A percentile compares a stretch with the other conserved stretches of the same genome.
These are phyloP conservation scores for Ypsolopha scabrella DNA, from an alignment of 2,888 invertebrate genomes.

Conservation along the genomic window DNA sequence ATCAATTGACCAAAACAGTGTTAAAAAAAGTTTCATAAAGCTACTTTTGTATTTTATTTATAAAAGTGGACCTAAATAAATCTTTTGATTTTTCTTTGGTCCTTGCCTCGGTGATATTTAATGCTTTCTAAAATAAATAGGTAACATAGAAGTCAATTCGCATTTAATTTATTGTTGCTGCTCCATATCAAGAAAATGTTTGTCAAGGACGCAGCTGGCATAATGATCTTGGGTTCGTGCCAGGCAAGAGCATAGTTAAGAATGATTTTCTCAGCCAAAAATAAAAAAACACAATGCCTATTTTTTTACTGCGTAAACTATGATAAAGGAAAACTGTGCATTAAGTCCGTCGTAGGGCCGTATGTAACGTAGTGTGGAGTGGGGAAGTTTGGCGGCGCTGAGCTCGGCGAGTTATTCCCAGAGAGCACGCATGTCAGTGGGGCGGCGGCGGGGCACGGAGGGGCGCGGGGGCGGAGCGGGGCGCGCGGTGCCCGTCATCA, in stretches of 20 bases:
- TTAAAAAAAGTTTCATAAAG: too few relatives aligned
- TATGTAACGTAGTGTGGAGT: not conserved
- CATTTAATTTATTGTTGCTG: too few relatives aligned
- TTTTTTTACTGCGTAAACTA: not conserved
- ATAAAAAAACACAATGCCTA: not conserved
- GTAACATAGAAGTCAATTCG: not conserved
- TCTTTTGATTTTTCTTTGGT: not conserved
- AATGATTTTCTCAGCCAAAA: not conserved
- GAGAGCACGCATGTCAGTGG: slow-evolving; percentile 17
- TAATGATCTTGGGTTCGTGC: not conserved
- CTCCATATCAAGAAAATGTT: not conserved
- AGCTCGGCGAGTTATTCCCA: slow-evolving; percentile 47
- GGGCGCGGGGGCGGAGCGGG: slow-evolving; percentile 23
- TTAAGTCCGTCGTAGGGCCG: too few relatives aligned
- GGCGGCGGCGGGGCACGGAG: slow-evolving; percentile 16
- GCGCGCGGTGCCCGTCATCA: slow-evolving; percentile 30
- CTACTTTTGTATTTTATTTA: too few relatives aligned
- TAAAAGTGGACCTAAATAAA: too few relatives aligned
- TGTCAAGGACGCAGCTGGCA: not conserved
- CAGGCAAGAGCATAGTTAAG: not conserved
- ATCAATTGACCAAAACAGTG: too few relatives aligned
- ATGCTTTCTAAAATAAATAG: not conserved
- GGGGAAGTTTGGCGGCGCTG: slow-evolving; percentile 1
- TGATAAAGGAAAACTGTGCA: not conserved
- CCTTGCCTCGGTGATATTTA: not conserved